These are phyloP conservation scores for Meriones psammophilus DNA, from an alignment of 2,797 vertebrate species.

Conservation along the genomic window DNA sequence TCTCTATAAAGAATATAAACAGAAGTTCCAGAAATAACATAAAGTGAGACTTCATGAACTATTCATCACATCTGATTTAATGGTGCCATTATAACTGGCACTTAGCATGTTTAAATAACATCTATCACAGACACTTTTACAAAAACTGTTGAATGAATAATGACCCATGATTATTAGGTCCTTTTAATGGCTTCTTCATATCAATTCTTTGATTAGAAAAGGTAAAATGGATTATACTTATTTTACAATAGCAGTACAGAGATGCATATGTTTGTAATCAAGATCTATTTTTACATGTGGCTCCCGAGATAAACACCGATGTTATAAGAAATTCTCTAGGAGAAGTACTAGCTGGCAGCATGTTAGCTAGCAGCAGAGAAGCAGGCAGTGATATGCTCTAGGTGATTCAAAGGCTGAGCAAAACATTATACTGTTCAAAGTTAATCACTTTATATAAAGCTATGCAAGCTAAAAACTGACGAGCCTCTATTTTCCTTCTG, in stretches of 20 bases:
- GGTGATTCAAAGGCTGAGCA: slow-evolving; percentile 73
- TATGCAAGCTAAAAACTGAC: not conserved
- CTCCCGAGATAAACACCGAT: slow-evolving; percentile 83
- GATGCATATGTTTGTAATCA: slow-evolving; percentile 86
- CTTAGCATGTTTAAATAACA: slow-evolving; percentile 87
- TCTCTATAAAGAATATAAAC: slow-evolving; percentile 83
- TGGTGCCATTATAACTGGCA: slow-evolving; percentile 89
- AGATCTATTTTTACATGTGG: slow-evolving; percentile 84
- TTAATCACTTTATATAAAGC: slow-evolving; percentile 61
- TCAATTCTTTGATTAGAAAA: slow-evolving; percentile 84
- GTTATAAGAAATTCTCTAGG: slow-evolving; percentile 80
- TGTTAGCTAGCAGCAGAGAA: slow-evolving; percentile 71
- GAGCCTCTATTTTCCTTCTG: slow-evolving; percentile 18
- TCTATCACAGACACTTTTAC: slow-evolving; percentile 81
- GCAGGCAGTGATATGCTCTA: slow-evolving; percentile 21
- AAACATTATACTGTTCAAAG: slow-evolving; percentile 55
- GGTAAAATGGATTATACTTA: slow-evolving; percentile 85
- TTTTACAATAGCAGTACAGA: slow-evolving; percentile 84
- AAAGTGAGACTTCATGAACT: slow-evolving; percentile 86
- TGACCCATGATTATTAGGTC: slow-evolving; percentile 86
- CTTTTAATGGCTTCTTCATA: slow-evolving; percentile 88
- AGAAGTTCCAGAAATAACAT: slow-evolving; percentile 87
- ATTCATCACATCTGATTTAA: slow-evolving; percentile 90
- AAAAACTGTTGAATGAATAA: slow-evolving; percentile 87
- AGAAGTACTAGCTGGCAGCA: slow-evolving; percentile 63